Evolutionary conservation across 2,888 invertebrate species (phyloP).

Genomic region (Pristionchus fissidentatus): DNA sequence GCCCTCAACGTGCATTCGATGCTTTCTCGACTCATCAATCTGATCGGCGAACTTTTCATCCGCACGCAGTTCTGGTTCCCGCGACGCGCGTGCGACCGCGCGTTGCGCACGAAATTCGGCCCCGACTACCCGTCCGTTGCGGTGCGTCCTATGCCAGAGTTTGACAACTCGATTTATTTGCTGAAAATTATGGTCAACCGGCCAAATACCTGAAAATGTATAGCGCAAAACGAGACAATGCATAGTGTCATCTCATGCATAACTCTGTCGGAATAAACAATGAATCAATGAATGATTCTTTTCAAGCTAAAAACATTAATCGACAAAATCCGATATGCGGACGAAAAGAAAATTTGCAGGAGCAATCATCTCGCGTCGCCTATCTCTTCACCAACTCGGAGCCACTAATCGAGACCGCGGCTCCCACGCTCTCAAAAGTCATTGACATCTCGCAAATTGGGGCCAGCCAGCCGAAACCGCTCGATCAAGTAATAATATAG

Average conservation of each 20-base stretch:
- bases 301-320: neutral
- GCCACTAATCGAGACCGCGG: conserved; percentile 5
- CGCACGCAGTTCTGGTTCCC: neutral
- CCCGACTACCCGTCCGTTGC: neutral
- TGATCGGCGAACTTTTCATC: neutral
- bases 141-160: neutral
- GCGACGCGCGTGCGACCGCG: neutral
- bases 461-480: neutral
- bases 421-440: neutral
- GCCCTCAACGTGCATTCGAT: conserved; percentile 13
- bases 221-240: no score
- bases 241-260: no score
- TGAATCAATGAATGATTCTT: neutral
- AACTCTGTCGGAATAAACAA: neutral
- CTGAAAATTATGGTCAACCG: neutral
- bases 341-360: neutral
- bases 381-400: conserved; percentile 10
- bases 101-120: neutral
- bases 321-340: neutral
- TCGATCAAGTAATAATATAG: neutral
- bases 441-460: conserved; percentile 1
- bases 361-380: neutral
- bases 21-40: neutral
- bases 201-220: no score
- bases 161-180: neutral